A percentile compares a stretch with the other conserved stretches of the same genome.
Evolutionary conservation across 2,113 vertebrate genomes (phyloP).

Genomic region (Cromileptes altivelis): DNA sequence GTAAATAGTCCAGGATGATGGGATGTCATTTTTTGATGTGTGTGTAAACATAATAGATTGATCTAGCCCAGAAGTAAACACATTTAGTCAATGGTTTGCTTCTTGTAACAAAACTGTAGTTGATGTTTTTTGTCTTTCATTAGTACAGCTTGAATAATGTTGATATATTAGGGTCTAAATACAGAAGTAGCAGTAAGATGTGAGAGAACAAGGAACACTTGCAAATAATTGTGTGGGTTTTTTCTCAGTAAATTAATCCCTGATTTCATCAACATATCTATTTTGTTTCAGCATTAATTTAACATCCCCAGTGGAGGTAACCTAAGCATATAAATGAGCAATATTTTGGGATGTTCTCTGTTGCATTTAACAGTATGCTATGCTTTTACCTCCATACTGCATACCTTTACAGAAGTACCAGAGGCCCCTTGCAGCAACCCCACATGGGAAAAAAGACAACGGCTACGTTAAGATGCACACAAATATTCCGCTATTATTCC

Average conservation of each 20-base stretch:
- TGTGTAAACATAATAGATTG: constrained; percentile 14
- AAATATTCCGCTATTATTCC: background rate
- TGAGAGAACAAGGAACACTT: background rate
- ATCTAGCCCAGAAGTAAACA: constrained; percentile 27
- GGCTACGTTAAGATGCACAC: too few relatives aligned
- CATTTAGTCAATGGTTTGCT: background rate
- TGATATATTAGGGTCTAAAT: background rate
- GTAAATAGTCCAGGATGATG: background rate
- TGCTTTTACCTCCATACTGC: constrained; percentile 3
- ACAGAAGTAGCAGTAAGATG: constrained; percentile 8
- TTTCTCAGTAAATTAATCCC: too few relatives aligned
- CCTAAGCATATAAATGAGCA: background rate
- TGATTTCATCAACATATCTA: background rate
- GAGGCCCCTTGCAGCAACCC: background rate
- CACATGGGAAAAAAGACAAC: background rate
- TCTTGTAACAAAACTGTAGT: constrained; percentile 2
- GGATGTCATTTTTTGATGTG: background rate
- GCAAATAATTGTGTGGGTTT: background rate
- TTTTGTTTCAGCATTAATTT: background rate
- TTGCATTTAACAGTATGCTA: background rate
- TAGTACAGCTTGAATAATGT: constrained; percentile 23
- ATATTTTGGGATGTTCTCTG: background rate
- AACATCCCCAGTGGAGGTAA: background rate
- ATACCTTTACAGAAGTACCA: background rate
- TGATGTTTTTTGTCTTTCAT: constrained; percentile 26